Evolutionary conservation across 2,797 vertebrate genomes (phyloP), one percentile per base, ranked within the genome.

Genomic region (Ciconia nigra): DNA sequence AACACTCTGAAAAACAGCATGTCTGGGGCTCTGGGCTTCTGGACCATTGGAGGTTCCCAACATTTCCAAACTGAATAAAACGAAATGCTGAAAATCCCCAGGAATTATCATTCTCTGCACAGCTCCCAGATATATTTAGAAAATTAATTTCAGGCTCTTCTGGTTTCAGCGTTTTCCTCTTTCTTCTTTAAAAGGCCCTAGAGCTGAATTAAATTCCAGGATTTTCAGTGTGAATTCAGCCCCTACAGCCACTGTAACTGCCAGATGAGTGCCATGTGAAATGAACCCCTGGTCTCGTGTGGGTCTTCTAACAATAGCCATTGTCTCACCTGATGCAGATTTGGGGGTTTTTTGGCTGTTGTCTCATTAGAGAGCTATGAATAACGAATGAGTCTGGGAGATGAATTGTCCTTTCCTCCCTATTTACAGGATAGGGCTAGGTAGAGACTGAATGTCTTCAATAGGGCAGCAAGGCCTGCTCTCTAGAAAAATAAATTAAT

Each of bases 101-200:
- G 52, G 69, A 90, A n/a, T 89, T 87, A 63, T 41, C 3, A 83
- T 87, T 92, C 87, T 92, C 46, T 83, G 72, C 79, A 74, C 57
- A 78, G n/a, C 29, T 89, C 49, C 39, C 20, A 62, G 83, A 62
- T 89, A 93, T 72, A 83, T 86, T 96, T 94, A 96, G 90, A 88
- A 97, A 93, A 93, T 80, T 93, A 94, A 95, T 96, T 97, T 97
- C 90, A 92, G 90, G 80, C 71, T 89, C 41, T 89, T 93, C 77
- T 97, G 95, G 44, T 89, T 96, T 92, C 79, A 77, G 24, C 4
- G 57, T 90, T 77, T 91, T 7, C 41, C 8, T 58, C 54, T 72
- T 83, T 67, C 62, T 87, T 82, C 42, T 95, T 83, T 63, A 91
- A 71, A 89, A 87, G 55, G 19, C 63, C 71, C 71, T 15, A 83